Percentiles rank a stretch among this genome's conserved stretches.
phyloP scores from a whole-genome alignment of 2,797 vertebrate species.

The Triplophysa yarkandensis region DNA sequence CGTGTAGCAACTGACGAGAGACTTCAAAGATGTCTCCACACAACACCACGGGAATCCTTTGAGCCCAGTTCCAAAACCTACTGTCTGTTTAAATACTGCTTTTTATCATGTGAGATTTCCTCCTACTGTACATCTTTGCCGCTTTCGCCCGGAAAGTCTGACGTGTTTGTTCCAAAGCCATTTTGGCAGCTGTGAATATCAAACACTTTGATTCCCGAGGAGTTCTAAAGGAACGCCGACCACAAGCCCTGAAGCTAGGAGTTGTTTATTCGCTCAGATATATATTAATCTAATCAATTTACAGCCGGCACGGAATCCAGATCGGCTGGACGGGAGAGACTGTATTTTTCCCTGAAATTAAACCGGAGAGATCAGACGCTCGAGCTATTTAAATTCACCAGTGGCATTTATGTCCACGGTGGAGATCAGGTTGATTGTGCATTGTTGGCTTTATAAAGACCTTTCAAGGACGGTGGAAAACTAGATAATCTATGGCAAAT shows the following conservation, averaged over 20 bases:
- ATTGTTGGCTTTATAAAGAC: slow-evolving; percentile 15
- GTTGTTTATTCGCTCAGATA: slow-evolving; percentile 76
- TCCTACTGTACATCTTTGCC: slow-evolving; percentile 69
- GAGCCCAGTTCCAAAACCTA: slow-evolving; percentile 71
- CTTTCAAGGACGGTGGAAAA: slow-evolving; percentile 40
- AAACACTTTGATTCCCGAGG: slow-evolving; percentile 71
- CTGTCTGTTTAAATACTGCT: slow-evolving; percentile 66
- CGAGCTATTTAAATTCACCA: slow-evolving; percentile 28
- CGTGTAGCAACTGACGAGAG: slow-evolving; percentile 67
- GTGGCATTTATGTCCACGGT: slow-evolving; percentile 16
- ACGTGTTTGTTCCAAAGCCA: slow-evolving; percentile 67
- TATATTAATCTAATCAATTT: slow-evolving; percentile 76
- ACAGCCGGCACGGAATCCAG: slow-evolving; percentile 70
- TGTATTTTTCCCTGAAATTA: slow-evolving; percentile 55
- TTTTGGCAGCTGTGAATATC: slow-evolving; percentile 71
- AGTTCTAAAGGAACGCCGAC: slow-evolving; percentile 71
- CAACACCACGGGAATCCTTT: slow-evolving; percentile 73
- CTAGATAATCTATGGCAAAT: slow-evolving; percentile 27
- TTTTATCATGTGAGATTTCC: slow-evolving; percentile 64
- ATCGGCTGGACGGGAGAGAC: slow-evolving; percentile 58
- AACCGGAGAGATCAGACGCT: slow-evolving; percentile 2
- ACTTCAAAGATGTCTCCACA: slow-evolving; percentile 75
- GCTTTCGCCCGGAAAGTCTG: slow-evolving; percentile 62
- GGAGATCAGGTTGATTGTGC: slow-evolving; percentile 16
- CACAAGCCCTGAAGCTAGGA: slow-evolving; percentile 69